These are phyloP conservation scores for Macrotrachela quadricornifera DNA, from an alignment of 1,140 invertebrate species.

Conservation along the genomic window DNA sequence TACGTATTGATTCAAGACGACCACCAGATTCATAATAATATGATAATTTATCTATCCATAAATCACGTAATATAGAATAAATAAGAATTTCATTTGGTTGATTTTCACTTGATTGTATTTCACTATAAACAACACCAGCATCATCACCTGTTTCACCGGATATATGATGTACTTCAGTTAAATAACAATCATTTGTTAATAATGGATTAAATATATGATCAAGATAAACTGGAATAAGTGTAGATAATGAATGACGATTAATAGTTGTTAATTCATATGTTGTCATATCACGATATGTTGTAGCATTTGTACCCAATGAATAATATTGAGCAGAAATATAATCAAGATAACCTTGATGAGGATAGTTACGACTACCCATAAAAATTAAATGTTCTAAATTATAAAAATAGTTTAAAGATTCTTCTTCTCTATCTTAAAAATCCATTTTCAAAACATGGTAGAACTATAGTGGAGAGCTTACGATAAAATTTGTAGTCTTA, in stretches of 20 bases:
- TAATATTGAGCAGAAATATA: slow-evolving; percentile 63
- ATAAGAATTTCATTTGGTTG: too few species aligned
- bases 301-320: slow-evolving; percentile 69
- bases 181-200: slow-evolving; percentile 51
- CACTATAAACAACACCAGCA: slow-evolving; percentile 73
- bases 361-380: slow-evolving; percentile 66
- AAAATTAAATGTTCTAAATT: slow-evolving; percentile 59
- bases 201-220: slow-evolving; percentile 69
- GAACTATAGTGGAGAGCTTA: too few species aligned
- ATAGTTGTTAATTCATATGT: slow-evolving; percentile 67
- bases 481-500: too few species aligned
- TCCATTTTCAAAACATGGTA: too few species aligned
- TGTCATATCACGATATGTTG: slow-evolving; percentile 55
- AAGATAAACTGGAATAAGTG: slow-evolving; percentile 64
- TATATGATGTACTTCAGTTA: slow-evolving; percentile 75
- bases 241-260: slow-evolving; percentile 60
- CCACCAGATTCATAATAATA: too few species aligned
- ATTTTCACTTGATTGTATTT: slow-evolving; percentile 68
- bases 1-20: too few species aligned
- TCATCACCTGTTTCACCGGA: slow-evolving; percentile 50
- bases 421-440: too few species aligned
- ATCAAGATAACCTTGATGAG: slow-evolving; percentile 65
- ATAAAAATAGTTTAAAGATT: too few species aligned
- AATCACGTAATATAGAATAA: too few species aligned
- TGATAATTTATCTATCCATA: too few species aligned